Percentiles rank a stretch among this genome's conserved stretches.
These are phyloP conservation scores for Cyclopterus lumpus DNA, from an alignment of 2,797 vertebrate genomes.

Conservation along the genomic window DNA sequence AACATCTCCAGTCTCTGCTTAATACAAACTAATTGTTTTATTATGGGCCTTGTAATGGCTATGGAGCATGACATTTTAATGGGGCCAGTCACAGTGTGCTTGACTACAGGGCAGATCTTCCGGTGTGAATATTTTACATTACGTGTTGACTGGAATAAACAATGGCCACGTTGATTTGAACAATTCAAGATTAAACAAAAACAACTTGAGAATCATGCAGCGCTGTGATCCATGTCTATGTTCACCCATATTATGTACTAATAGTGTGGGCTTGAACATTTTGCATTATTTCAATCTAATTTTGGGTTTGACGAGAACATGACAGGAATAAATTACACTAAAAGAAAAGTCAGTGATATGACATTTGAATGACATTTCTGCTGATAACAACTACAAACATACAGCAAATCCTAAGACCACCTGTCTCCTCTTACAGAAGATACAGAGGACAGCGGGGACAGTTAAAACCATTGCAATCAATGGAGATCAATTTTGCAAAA, in stretches of 20 bases:
- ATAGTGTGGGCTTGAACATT: conserved; percentile 24
- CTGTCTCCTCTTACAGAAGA: conserved; percentile 76
- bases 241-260: conserved; percentile 44
- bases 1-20: conserved; percentile 38
- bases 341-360: conserved; percentile 42
- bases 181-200: conserved; percentile 21
- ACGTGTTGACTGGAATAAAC: conserved; percentile 40
- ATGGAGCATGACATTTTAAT: conserved; percentile 53
- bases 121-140: conserved; percentile 27
- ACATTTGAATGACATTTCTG: conserved; percentile 62
- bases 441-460: conserved; percentile 62
- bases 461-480: conserved; percentile 86
- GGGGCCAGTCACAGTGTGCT: conserved; percentile 28
- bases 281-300: conserved; percentile 45
- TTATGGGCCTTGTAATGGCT: conserved; percentile 39
- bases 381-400: conserved; percentile 63
- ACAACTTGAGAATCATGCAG: conserved; percentile 12
- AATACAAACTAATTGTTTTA: conserved; percentile 53
- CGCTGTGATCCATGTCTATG: conserved; percentile 46
- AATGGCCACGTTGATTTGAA: conserved; percentile 11
- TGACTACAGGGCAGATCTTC: conserved; percentile 31
- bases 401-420: conserved; percentile 57
- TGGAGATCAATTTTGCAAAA: conserved; percentile 86
- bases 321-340: conserved; percentile 41
- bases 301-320: conserved; percentile 47